Conservation (phyloP, 2,113 vertebrate species). For the Falcunculus frontatus region DNA sequence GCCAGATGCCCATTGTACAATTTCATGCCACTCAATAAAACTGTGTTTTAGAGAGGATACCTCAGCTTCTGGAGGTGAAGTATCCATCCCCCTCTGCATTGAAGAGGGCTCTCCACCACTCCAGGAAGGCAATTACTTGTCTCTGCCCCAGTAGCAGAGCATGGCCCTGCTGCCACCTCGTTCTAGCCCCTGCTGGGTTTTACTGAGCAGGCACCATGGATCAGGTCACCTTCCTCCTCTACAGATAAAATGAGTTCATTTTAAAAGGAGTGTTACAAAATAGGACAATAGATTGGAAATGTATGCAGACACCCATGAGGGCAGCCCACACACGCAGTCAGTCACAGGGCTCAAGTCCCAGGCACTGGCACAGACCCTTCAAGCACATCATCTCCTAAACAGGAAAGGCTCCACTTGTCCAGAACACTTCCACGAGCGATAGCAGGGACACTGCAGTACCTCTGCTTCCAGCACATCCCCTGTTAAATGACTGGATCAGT, state of each 20-base stretch:
- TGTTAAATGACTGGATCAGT: not conserved
- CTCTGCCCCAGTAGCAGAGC: not conserved
- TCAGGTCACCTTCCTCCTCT: not conserved
- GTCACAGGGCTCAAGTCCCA: not conserved
- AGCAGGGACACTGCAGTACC: not conserved
- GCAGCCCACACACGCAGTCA: not conserved
- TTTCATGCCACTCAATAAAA: not conserved
- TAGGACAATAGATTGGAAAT: not conserved
- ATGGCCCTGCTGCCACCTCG: fast-evolving
- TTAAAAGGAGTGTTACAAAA: not conserved
- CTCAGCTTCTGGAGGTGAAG: not conserved
- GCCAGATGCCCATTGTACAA: not conserved
- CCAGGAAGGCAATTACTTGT: not conserved
- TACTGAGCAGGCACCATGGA: not conserved
- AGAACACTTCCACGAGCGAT: not conserved
- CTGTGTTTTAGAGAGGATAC: not conserved
- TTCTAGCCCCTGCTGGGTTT: not conserved
- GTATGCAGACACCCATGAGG: not conserved
- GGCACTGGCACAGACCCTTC: not conserved
- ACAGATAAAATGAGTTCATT: not conserved
- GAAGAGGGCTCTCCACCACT: not conserved
- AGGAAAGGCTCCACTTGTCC: not conserved
- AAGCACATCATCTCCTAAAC: not conserved
- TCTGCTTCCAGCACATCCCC: not conserved
- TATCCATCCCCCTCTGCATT: not conserved